Base-by-base conservation (phyloP, 2,113 vertebrate genomes). In the Ornithorhynchus anatinus region DNA sequence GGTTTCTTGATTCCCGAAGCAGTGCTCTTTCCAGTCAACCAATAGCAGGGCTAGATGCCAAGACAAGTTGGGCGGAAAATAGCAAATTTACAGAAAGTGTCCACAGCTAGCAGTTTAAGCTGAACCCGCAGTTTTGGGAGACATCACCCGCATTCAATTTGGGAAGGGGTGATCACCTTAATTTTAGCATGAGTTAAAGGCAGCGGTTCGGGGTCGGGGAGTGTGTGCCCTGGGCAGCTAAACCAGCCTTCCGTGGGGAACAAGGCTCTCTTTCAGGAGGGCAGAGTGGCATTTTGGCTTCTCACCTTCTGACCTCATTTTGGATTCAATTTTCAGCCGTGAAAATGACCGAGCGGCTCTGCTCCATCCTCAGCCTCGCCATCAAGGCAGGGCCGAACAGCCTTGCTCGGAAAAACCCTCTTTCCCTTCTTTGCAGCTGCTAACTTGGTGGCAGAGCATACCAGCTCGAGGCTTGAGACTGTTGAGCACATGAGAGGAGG, bases 161-260 rank as follows among this genome's bases (percentile, higher is more conserved):
- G 19, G 19, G 20, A 33, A 25, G 3, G 12, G 0, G 6, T 16
- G 60, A 51, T n/a, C 3, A 15, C 9, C 15, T 9, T 22, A 17
- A 4, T 32, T 36, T 37, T 27, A 29, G 17, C 14, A 27, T 15
- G 4, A 22, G 10, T 10, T 4, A 27, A 2, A 5, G 19, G 17
- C 10, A 27, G 6, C 32, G 16, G 25, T 0, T 12, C 7, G 1
- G 1, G 1, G 27, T 33, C n/a, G 20, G 6, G 0, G 1, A 15
- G 52, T 10, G 15, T 7, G 38, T 0, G 17, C 36, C 10, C 6
- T 4, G 15, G 20, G 25, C 5, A 9, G 27, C 2, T 4, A 38
- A 1, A 9, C 32, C 1, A 1, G 44, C 2, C 54, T 10, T 5
- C 20, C 7, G 1, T 8, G 15, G 10, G 31, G 31, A 29, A 44